Percentiles rank a stretch among this genome's conserved stretches.
Evolutionary conservation across 2,113 vertebrate genomes (phyloP).

Genomic region (Aplodontia rufa): DNA sequence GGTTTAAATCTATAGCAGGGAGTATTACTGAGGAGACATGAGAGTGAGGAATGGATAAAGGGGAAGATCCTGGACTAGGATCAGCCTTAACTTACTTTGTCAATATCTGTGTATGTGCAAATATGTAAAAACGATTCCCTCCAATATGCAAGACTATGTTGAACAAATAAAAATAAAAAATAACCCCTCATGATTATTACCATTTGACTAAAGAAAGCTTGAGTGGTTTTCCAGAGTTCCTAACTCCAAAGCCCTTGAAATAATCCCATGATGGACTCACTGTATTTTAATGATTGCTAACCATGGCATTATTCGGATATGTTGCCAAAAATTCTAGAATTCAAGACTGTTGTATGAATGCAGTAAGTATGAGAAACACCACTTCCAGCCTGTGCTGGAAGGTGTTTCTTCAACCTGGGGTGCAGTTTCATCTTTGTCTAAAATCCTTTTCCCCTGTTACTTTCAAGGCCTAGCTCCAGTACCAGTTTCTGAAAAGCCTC

Average conservation of each 20-base stretch:
- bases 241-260: background rate
- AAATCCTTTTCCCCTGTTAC: background rate
- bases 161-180: too few species aligned
- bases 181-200: background rate
- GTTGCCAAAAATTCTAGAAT: slow-evolving; percentile 10
- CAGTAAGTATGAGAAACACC: background rate
- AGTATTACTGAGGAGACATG: too few species aligned
- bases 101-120: too few species aligned
- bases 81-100: too few species aligned
- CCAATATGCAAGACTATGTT: too few species aligned
- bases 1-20: too few species aligned
- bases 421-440: background rate
- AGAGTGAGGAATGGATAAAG: too few species aligned
- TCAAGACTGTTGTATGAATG: background rate
- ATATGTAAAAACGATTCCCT: too few species aligned
- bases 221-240: background rate
- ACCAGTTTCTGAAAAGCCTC: background rate
- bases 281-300: background rate
- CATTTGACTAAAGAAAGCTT: background rate
- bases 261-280: background rate
- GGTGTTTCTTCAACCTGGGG: background rate
- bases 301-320: background rate
- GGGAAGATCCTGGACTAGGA: too few species aligned
- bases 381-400: background rate
- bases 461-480: background rate